A percentile compares a stretch with the other conserved stretches of the same genome.
phyloP scores from a whole-genome alignment of 2,113 vertebrate genomes.

The Patagioenas fasciata region DNA sequence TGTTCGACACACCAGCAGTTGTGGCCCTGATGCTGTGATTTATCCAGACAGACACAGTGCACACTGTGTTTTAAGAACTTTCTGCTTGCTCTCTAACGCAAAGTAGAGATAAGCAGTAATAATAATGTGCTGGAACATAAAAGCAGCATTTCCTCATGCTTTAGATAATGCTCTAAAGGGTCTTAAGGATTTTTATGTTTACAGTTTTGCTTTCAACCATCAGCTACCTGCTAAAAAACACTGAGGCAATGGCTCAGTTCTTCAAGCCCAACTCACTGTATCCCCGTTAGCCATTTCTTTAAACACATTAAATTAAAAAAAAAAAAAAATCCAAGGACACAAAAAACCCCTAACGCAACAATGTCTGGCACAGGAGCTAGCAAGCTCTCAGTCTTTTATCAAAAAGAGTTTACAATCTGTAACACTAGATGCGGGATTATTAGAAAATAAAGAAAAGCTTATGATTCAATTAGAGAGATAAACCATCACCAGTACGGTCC shows the following conservation, averaged over 20 bases:
- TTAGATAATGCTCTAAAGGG: not conserved
- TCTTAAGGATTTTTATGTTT: not conserved
- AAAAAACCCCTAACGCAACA: not conserved
- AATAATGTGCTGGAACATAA: not conserved
- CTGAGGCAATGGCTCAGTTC: not conserved
- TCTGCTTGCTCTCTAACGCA: not conserved
- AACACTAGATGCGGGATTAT: slow-evolving; percentile 7
- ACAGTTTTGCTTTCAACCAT: not conserved
- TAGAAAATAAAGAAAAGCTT: slow-evolving; percentile 38
- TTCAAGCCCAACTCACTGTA: not conserved
- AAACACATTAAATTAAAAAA: not conserved
- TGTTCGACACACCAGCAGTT: not conserved
- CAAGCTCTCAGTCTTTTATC: not conserved
- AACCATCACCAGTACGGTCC: not conserved
- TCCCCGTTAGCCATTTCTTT: not conserved
- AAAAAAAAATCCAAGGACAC: not conserved
- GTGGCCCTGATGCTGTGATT: not conserved
- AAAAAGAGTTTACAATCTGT: not conserved
- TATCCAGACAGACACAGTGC: not conserved
- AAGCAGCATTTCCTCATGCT: not conserved
- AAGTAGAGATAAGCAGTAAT: slow-evolving; percentile 4
- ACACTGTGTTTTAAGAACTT: not conserved
- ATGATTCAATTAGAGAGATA: slow-evolving; percentile 10
- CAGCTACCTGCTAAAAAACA: not conserved
- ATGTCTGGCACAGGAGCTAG: not conserved